phyloP scores from a whole-genome alignment of 2,797 vertebrate genomes.

The Peromyscus melanophrys region DNA sequence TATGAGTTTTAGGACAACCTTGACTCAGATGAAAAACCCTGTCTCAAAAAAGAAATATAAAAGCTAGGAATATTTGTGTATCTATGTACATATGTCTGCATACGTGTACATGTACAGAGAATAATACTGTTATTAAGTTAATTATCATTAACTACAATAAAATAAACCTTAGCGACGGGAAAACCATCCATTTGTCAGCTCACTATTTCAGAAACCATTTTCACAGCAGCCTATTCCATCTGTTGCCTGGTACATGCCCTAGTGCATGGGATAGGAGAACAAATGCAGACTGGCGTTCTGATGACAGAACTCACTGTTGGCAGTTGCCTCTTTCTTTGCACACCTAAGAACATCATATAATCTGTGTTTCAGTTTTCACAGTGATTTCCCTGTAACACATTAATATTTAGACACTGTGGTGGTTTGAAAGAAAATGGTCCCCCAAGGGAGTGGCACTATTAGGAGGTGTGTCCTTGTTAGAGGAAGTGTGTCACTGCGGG shows the following conservation, averaged over 20 bases:
- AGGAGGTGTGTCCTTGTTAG: too few species aligned
- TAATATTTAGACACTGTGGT: not conserved
- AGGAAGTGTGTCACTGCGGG: too few species aligned
- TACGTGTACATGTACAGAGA: not conserved
- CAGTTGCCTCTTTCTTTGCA: too few species aligned
- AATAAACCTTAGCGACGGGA: not conserved
- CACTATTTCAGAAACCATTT: not conserved
- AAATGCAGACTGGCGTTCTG: too few species aligned
- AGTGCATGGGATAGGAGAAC: too few species aligned
- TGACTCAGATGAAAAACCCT: not conserved
- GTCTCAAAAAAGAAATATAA: not conserved
- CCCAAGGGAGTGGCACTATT: too few species aligned
- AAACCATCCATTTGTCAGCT: too few species aligned
- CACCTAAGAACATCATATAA: too few species aligned
- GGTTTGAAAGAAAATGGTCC: too few species aligned
- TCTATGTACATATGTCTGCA: fast-evolving
- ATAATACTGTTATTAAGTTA: not conserved
- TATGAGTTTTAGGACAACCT: not conserved
- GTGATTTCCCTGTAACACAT: not conserved
- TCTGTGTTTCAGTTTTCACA: too few species aligned
- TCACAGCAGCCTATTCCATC: not conserved
- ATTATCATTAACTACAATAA: not conserved
- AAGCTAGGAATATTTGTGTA: not conserved
- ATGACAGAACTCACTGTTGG: too few species aligned
- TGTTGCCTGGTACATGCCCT: not conserved